phyloP scores from a whole-genome alignment of 2,113 vertebrate genomes.

The Strix aluco region DNA sequence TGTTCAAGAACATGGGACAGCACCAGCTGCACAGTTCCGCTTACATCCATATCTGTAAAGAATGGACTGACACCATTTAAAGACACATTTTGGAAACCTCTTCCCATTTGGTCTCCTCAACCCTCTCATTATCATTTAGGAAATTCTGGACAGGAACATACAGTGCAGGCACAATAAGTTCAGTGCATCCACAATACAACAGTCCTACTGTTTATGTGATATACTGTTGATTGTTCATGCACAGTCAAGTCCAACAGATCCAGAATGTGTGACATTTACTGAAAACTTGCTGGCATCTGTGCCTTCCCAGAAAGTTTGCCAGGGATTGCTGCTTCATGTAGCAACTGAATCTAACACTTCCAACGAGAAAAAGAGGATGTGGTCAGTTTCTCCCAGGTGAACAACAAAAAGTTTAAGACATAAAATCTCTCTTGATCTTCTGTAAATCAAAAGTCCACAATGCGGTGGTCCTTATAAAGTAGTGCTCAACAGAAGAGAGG shows the following conservation, averaged over 20 bases:
- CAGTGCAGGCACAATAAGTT: neutral
- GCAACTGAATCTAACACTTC: neutral
- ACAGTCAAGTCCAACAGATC: neutral
- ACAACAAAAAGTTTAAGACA: neutral
- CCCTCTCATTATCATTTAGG: neutral
- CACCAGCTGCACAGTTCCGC: neutral
- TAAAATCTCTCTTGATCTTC: neutral
- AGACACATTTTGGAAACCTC: neutral
- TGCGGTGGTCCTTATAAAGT: neutral
- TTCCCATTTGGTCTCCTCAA: neutral
- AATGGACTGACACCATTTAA: neutral
- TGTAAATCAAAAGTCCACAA: neutral
- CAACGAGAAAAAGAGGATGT: neutral
- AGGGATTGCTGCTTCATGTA: neutral
- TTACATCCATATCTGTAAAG: neutral
- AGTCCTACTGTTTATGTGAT: neutral
- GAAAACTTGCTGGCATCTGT: neutral
- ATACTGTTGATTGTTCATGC: neutral
- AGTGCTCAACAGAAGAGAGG: neutral
- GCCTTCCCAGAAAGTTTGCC: neutral
- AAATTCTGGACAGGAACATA: neutral
- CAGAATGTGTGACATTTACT: neutral
- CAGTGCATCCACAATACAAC: neutral
- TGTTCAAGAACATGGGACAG: neutral
- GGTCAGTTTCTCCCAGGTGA: neutral